These are phyloP conservation scores for Oncorhynchus tshawytscha DNA, from an alignment of 2,113 vertebrate species.

Conservation along the genomic window DNA sequence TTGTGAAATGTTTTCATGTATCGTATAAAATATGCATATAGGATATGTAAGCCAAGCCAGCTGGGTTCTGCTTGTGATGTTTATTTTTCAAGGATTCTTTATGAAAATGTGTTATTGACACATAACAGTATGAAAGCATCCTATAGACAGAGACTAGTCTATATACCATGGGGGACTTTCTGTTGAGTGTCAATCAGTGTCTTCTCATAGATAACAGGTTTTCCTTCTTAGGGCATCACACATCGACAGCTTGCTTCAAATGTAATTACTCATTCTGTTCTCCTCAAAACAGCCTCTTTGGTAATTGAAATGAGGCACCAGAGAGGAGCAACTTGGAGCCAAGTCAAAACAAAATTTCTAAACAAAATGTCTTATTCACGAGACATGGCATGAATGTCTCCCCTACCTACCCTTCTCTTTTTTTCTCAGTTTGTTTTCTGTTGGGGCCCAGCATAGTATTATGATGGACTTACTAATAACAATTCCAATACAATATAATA, in stretches of 20 bases:
- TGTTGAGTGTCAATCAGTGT: slow-evolving; percentile 38
- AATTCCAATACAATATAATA: slow-evolving; percentile 55
- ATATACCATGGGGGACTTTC: slow-evolving; percentile 7
- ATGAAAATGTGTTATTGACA: too few relatives aligned
- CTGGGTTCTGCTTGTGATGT: too few relatives aligned
- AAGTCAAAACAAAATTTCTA: slow-evolving; percentile 45
- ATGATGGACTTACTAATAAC: slow-evolving; percentile 65
- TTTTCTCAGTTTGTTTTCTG: background rate
- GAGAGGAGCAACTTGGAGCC: slow-evolving; percentile 38
- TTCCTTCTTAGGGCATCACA: slow-evolving; percentile 17
- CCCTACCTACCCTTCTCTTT: background rate
- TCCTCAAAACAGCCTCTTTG: slow-evolving; percentile 26
- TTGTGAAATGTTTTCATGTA: too few relatives aligned
- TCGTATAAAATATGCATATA: too few relatives aligned
- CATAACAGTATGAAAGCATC: too few relatives aligned
- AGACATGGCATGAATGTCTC: slow-evolving; percentile 11
- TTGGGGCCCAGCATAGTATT: slow-evolving; percentile 18
- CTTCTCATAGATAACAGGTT: slow-evolving; percentile 35
- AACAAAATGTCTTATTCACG: slow-evolving; percentile 56
- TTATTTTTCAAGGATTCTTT: too few relatives aligned
- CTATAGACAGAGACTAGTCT: too few relatives aligned
- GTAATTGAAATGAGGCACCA: slow-evolving; percentile 51
- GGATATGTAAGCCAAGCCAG: too few relatives aligned
- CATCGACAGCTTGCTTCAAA: slow-evolving; percentile 11
- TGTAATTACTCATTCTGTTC: slow-evolving; percentile 29